Base-by-base conservation (phyloP, 2,113 vertebrate species). In the Percopsis transmontana region DNA sequence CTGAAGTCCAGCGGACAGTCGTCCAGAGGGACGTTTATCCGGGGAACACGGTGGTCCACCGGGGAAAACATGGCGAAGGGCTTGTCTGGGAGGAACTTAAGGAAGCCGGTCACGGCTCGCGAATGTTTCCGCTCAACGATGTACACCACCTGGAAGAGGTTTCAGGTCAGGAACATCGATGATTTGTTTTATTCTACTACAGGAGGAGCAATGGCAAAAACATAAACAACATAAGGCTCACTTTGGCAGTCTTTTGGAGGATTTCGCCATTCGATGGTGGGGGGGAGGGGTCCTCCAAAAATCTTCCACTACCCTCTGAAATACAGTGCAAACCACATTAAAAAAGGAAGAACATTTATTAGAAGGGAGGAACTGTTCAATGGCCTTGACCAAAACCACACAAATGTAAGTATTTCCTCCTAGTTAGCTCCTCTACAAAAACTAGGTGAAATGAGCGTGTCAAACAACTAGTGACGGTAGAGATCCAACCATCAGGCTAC, bases 51-150 rank as follows among this genome's bases (percentile, higher is more conserved):
- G 85, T 99, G 97, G 87, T 99, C 97, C 63, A 94, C 88, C 0
- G 97, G 97, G 53, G 96, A 95, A 86, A 99, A 99, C 87, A 97
- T 91, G 74, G 95, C 96, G 8, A 95, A 95, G 76, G 91, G 94
- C 78, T 94, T 97, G 76, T 98, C 95, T 0, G 93, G 90, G 72
- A 99, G 83, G 74, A 93, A 94, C 64, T 95, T 99, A 69, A 99
- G 93, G 81, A 95, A 93, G 65, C 97, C 97, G 0, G 94, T 95
- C 5, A 87, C 96, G 45, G 95, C 96, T 54, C 97, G 90, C 1
- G 96, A 98, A 86, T 99, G 97, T 62, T 98, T 98, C 83, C 89
- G 94, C 82, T 99, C 97, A 73, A 93, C 85, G 79, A 99, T 97
- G 80, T 91, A 98, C 80, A 98, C 94, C 77, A 99, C 96, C 97